A percentile compares a stretch with the other conserved stretches of the same genome.
Evolutionary conservation across 2,113 vertebrate species (phyloP).

Genomic region (Pollachius pollachius): DNA sequence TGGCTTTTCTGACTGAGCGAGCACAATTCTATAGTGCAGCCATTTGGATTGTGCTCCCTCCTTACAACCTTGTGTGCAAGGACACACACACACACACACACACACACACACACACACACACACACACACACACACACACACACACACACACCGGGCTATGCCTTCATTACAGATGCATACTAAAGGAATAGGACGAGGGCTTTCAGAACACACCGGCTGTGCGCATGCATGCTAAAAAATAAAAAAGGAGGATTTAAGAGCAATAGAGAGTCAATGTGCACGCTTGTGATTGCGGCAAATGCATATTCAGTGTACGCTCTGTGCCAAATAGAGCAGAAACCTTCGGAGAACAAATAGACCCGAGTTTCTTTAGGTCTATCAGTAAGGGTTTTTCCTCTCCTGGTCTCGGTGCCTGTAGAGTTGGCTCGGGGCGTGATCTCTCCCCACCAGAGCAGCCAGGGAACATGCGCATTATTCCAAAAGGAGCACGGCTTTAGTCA

Average conservation of each 20-base stretch:
- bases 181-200: not conserved
- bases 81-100: not conserved
- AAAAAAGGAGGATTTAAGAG: not conserved
- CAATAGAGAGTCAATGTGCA: not conserved
- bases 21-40: conserved; percentile 41
- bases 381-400: not conserved
- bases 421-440: not conserved
- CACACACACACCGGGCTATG: not conserved
- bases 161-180: not conserved
- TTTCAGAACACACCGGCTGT: not conserved
- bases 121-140: not conserved
- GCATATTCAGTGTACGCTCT: not conserved
- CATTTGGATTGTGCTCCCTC: conserved; percentile 29
- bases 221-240: not conserved
- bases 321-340: conserved; percentile 24
- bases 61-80: not conserved
- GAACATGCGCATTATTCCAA: not conserved
- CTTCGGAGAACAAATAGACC: not conserved
- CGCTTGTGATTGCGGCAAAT: not conserved
- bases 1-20: conserved; percentile 28
- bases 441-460: not conserved
- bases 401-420: not conserved
- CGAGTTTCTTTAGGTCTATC: no score
- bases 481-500: not conserved
- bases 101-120: no score